Conservation (phyloP, 2,888 invertebrate genomes). For the Melieria picta region DNA sequence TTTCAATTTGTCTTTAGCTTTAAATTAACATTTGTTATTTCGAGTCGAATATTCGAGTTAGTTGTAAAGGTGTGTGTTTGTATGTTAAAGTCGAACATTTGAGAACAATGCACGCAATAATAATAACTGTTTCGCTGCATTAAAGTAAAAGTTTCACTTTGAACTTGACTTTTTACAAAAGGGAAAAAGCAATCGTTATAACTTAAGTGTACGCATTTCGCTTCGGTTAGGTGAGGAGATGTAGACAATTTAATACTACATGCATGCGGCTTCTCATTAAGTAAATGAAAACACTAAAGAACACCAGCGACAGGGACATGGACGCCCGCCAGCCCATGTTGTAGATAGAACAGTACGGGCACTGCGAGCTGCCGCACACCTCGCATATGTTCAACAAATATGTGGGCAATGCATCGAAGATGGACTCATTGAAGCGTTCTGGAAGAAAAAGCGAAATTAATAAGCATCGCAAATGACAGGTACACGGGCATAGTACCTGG, state of each 20-base stretch:
- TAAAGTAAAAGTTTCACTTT: background rate
- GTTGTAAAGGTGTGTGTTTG: no score
- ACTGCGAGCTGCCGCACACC: constrained; percentile 93
- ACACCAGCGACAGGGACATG: constrained; percentile 57
- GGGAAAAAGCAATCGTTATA: background rate
- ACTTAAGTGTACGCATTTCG: background rate
- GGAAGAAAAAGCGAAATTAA: constrained; percentile 43
- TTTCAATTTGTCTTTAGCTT: background rate
- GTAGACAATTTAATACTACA: constrained; percentile 48
- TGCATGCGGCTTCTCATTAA: constrained; percentile 59
- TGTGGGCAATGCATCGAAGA: constrained; percentile 87
- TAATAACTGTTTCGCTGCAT: no score
- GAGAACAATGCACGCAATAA: background rate
- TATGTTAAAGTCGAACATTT: background rate
- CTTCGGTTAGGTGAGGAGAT: constrained; percentile 16
- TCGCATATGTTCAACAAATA: constrained; percentile 92
- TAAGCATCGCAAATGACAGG: background rate
- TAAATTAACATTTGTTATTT: background rate
- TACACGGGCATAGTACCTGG: constrained; percentile 74
- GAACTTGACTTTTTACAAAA: background rate
- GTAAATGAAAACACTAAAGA: constrained; percentile 59
- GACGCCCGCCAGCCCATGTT: constrained; percentile 68
- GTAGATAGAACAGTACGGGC: constrained; percentile 90
- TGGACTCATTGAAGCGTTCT: constrained; percentile 93
- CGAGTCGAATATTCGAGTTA: background rate